phyloP scores from a whole-genome alignment of 2,888 invertebrate genomes.

The Eurytoma californica region DNA sequence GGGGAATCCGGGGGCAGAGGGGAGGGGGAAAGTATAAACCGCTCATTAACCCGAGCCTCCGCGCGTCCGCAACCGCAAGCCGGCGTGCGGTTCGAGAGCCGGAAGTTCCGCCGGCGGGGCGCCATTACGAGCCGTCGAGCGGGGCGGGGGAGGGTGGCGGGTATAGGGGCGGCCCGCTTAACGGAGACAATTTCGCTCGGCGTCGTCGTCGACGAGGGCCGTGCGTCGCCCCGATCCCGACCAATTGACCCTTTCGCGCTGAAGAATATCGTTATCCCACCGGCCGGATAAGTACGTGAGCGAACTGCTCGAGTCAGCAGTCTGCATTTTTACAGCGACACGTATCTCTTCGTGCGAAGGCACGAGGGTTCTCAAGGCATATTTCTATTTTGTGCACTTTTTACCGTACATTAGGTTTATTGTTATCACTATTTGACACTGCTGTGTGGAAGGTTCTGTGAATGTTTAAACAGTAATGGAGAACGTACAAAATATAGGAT shows the following conservation, averaged over 20 bases:
- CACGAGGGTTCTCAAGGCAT: too few relatives aligned
- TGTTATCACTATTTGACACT: too few relatives aligned
- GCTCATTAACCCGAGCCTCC: conserved; percentile 50
- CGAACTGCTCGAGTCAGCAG: too few relatives aligned
- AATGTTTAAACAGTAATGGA: too few relatives aligned
- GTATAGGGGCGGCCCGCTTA: neutral
- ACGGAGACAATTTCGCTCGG: conserved; percentile 30
- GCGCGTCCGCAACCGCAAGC: conserved; percentile 46
- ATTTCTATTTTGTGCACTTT: too few relatives aligned
- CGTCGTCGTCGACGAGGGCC: neutral
- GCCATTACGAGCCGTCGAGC: conserved; percentile 27
- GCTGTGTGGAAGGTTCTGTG: too few relatives aligned
- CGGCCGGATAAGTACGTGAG: too few relatives aligned
- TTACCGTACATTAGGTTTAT: too few relatives aligned
- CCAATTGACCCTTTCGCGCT: conserved; percentile 15
- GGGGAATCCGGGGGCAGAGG: neutral
- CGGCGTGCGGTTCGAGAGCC: conserved; percentile 38
- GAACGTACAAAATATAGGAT: too few relatives aligned
- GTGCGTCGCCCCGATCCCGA: neutral
- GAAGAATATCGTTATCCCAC: conserved; percentile 10
- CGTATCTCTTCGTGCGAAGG: too few relatives aligned
- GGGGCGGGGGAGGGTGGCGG: too few relatives aligned
- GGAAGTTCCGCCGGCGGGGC: conserved; percentile 43
- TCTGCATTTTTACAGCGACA: too few relatives aligned
- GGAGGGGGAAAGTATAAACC: conserved; percentile 48